phyloP scores from a whole-genome alignment of 2,113 vertebrate genomes.

The Perca schrenkii region DNA sequence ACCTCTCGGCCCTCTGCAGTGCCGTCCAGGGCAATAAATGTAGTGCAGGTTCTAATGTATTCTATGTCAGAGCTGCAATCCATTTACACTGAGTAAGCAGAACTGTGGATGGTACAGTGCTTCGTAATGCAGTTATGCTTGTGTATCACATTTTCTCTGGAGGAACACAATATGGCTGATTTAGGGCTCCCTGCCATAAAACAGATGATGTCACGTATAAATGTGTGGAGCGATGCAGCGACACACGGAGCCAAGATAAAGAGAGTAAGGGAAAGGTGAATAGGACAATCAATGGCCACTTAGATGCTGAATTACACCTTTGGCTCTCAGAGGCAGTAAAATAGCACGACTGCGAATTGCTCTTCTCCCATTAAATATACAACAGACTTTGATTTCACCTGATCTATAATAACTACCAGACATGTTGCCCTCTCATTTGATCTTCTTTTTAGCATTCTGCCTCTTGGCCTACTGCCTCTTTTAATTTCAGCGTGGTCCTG shows the following conservation, averaged over 20 bases:
- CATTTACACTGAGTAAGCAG: constrained; percentile 25
- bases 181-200: constrained; percentile 54
- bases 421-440: constrained; percentile 57
- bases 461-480: constrained; percentile 45
- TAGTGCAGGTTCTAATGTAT: constrained; percentile 40
- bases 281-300: constrained; percentile 67
- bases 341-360: constrained; percentile 60
- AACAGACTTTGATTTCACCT: constrained; percentile 65
- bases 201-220: constrained; percentile 61
- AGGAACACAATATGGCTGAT: constrained; percentile 18
- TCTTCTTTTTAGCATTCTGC: constrained; percentile 59
- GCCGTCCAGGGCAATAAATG: constrained; percentile 32
- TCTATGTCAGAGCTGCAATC: constrained; percentile 35
- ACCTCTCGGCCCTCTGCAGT: constrained; percentile 11
- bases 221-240: constrained; percentile 38
- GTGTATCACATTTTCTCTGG: constrained; percentile 1
- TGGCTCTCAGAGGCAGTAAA: constrained; percentile 66
- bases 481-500: constrained; percentile 34
- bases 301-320: constrained; percentile 64
- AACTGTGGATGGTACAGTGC: background rate
- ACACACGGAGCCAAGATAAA: constrained; percentile 24
- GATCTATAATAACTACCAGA: constrained; percentile 71
- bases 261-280: constrained; percentile 34
- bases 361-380: constrained; percentile 52
- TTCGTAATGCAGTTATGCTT: background rate